phyloP scores from a whole-genome alignment of 2,888 invertebrate species.

The Sarcophaga subvicina region DNA sequence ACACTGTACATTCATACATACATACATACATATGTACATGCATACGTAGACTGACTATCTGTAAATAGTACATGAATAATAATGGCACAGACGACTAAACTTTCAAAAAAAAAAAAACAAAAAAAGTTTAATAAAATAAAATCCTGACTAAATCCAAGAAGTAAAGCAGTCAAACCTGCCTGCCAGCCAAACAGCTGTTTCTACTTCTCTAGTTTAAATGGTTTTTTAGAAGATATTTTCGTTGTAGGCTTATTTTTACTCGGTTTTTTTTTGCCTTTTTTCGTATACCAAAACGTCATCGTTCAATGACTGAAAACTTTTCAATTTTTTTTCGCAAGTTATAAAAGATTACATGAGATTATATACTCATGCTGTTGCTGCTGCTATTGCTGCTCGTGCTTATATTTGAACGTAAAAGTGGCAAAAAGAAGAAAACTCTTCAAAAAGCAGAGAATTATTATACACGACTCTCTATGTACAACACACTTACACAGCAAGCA shows the following conservation, averaged over 20 bases:
- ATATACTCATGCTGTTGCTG: constrained; percentile 13
- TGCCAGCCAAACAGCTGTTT: constrained; percentile 53
- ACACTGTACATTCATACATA: constrained; percentile 3
- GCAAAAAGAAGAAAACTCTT: constrained; percentile 35
- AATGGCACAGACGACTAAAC: not conserved
- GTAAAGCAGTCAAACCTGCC: constrained; percentile 22
- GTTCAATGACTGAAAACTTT: constrained; percentile 55
- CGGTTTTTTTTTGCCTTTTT: not conserved
- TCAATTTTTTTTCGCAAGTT: constrained; percentile 54
- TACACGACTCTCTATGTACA: constrained; percentile 14
- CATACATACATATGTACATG: constrained; percentile 39
- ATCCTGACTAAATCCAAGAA: constrained; percentile 18
- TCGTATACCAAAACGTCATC: constrained; percentile 30
- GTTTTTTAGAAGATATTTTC: constrained; percentile 9
- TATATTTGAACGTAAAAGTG: not conserved
- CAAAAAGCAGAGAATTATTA: constrained; percentile 45
- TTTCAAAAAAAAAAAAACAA: constrained; percentile 2
- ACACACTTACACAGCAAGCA: not conserved
- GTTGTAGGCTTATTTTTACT: constrained; percentile 5
- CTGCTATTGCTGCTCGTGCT: no score
- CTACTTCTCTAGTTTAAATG: constrained; percentile 34
- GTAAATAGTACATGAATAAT: not conserved
- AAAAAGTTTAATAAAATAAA: constrained; percentile 13
- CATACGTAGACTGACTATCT: not conserved
- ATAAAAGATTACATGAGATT: constrained; percentile 63